Evolutionary conservation across 2,797 vertebrate genomes (phyloP).

Genomic region (Pangasius krempfi): DNA sequence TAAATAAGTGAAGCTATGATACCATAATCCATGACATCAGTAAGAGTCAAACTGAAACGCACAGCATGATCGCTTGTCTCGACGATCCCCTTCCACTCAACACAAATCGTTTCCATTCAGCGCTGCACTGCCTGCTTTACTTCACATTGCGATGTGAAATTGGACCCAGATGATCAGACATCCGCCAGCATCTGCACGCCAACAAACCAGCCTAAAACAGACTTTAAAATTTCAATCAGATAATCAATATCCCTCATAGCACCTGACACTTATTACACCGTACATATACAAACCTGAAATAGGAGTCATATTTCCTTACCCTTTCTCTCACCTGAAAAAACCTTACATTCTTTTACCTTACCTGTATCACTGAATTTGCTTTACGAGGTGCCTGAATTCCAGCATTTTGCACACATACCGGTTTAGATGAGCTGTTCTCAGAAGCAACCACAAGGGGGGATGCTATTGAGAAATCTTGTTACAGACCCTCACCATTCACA

Average conservation of each 20-base stretch:
- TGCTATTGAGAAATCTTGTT: not conserved
- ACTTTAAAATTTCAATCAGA: not conserved
- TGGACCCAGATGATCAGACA: constrained; percentile 32
- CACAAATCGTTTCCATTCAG: constrained; percentile 32
- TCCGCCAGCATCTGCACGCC: constrained; percentile 23
- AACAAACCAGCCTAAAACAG: not conserved
- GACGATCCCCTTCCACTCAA: constrained; percentile 12
- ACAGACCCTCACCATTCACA: constrained; percentile 28
- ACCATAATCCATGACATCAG: not conserved
- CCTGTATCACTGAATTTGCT: not conserved
- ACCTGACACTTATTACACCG: not conserved
- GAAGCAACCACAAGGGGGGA: constrained; percentile 43
- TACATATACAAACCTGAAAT: not conserved
- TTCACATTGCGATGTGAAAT: constrained; percentile 24
- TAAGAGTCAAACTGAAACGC: not conserved
- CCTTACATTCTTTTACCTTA: not conserved
- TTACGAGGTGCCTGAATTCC: constrained; percentile 10
- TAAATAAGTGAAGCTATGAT: not conserved
- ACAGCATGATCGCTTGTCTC: not conserved
- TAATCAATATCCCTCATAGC: not conserved
- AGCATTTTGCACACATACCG: not conserved
- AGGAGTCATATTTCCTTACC: too few relatives aligned
- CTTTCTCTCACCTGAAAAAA: not conserved
- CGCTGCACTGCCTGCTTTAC: constrained; percentile 11
- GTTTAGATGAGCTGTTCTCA: constrained; percentile 18